Conservation (phyloP, 1,140 invertebrate species). For the Centruroides sculpturatus region DNA sequence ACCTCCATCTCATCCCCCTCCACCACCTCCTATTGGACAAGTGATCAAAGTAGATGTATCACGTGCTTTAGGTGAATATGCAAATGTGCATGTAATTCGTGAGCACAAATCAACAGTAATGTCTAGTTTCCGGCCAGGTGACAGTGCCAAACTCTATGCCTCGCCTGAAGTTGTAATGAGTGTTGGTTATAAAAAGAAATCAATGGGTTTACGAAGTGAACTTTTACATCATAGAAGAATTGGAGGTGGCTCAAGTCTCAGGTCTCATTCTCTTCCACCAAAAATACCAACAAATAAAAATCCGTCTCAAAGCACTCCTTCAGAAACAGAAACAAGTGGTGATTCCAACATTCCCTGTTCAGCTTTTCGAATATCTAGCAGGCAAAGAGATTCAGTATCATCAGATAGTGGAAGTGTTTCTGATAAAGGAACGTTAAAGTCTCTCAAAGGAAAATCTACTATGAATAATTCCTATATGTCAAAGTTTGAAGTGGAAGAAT, state of each 20-base stretch:
- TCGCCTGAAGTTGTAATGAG: conserved; percentile 67
- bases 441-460: conserved; percentile 7
- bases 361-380: conserved; percentile 11
- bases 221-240: conserved; percentile 7
- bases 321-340: conserved; percentile 18
- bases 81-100: conserved; percentile 12
- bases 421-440: conserved; percentile 5
- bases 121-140: conserved; percentile 67
- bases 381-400: conserved; percentile 14
- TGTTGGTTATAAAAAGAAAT: conserved; percentile 37
- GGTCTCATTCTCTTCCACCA: conserved; percentile 33
- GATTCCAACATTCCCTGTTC: conserved; percentile 14
- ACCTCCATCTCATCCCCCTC: conserved; percentile 50
- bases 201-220: conserved; percentile 1
- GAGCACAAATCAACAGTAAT: conserved; percentile 32
- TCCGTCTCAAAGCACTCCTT: conserved; percentile 11
- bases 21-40: conserved; percentile 40
- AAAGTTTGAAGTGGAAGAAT: conserved; percentile 14
- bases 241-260: conserved; percentile 14
- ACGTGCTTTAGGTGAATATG: conserved; percentile 14
- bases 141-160: conserved; percentile 73
- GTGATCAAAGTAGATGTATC: conserved; percentile 16
- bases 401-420: conserved; percentile 14
- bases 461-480: conserved; percentile 11
- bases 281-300: conserved; percentile 17